Conservation (phyloP, 1,140 invertebrate species). For the Solenopsis fugax region DNA sequence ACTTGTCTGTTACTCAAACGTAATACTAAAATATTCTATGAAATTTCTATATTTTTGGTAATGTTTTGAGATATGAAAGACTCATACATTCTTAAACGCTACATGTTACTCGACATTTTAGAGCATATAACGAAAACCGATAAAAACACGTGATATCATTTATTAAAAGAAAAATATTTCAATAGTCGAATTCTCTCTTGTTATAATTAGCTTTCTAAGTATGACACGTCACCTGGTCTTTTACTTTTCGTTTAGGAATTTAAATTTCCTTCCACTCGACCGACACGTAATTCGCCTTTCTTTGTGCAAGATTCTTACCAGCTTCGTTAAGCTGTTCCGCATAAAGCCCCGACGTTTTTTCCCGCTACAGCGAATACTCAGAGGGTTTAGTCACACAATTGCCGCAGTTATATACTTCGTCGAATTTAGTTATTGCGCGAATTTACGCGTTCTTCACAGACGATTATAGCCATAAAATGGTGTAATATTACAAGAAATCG, state of each 20-base stretch:
- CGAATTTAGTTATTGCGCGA: neutral
- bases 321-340: neutral
- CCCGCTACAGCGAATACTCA: neutral
- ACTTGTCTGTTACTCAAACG: no score
- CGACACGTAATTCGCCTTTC: constrained; percentile 9
- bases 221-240: neutral
- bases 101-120: no score
- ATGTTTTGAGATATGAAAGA: no score
- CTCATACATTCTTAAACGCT: no score
- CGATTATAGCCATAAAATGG: neutral
- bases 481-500: neutral
- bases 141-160: neutral
- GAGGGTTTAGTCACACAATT: constrained; percentile 18
- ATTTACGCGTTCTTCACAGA: neutral
- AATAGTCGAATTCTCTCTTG: neutral
- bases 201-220: neutral
- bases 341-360: neutral
- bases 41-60: no score
- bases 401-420: neutral
- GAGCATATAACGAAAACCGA: neutral
- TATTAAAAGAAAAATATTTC: neutral
- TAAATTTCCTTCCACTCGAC: neutral
- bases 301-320: neutral
- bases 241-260: neutral
- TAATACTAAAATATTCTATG: no score